Evolutionary conservation across 2,888 invertebrate genomes (phyloP).

Genomic region (Gandaritis pyraliata): DNA sequence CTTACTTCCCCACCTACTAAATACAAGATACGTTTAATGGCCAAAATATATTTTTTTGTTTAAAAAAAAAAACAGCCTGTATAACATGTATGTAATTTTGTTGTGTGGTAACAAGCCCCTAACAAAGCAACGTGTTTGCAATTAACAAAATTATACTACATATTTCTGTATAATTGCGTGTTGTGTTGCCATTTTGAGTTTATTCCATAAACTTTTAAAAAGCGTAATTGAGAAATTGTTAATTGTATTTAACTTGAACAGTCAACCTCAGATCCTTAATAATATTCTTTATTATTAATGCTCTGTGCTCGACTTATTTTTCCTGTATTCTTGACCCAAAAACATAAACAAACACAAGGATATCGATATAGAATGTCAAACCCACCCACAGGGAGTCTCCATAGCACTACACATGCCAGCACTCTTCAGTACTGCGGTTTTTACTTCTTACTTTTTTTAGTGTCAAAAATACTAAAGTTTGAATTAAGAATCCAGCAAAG

Average conservation of each 20-base stretch:
- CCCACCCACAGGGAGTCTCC: slow-evolving; percentile 9
- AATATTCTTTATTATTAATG: neutral
- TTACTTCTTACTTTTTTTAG: too few species aligned
- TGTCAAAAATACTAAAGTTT: too few species aligned
- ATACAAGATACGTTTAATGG: too few species aligned
- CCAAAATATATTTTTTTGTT: too few species aligned
- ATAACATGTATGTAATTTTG: neutral
- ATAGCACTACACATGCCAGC: slow-evolving; percentile 1
- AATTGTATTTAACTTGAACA: too few species aligned
- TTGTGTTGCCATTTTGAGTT: too few species aligned
- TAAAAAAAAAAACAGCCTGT: too few species aligned
- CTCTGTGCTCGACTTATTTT: slow-evolving; percentile 8
- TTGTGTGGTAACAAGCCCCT: neutral
- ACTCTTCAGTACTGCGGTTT: neutral
- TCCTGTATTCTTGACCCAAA: slow-evolving; percentile 25
- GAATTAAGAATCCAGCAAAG: too few species aligned
- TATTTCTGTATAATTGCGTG: slow-evolving; percentile 2
- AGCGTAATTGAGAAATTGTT: too few species aligned
- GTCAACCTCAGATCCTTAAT: neutral
- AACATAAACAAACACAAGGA: slow-evolving; percentile 18
- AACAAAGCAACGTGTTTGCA: slow-evolving; percentile 8
- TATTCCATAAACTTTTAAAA: too few species aligned
- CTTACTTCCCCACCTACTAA: too few species aligned
- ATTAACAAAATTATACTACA: slow-evolving; percentile 5
- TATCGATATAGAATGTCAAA: slow-evolving; percentile 19